Conservation (phyloP, 2,113 vertebrate genomes). For the Dunckerocampus dactyliophorus region DNA sequence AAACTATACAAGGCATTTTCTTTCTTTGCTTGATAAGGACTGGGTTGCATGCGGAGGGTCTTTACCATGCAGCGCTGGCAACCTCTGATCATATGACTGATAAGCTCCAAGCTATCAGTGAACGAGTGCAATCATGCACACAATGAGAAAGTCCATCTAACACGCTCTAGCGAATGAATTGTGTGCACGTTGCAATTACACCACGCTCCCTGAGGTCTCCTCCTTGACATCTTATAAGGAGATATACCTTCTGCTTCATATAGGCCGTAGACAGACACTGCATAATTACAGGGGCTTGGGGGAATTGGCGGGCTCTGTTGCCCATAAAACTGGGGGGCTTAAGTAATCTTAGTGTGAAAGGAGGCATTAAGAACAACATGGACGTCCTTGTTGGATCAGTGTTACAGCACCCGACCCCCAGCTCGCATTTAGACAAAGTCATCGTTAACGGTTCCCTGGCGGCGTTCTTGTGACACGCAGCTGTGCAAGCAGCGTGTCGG, state of each 20-base stretch:
- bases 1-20: too few relatives aligned
- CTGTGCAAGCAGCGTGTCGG: constrained; percentile 15
- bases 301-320: constrained; percentile 51
- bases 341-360: constrained; percentile 52
- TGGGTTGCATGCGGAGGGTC: too few relatives aligned
- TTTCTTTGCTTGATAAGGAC: too few relatives aligned
- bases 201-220: constrained; percentile 41
- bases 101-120: background rate
- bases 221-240: constrained; percentile 59
- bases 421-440: constrained; percentile 30
- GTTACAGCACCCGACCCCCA: constrained; percentile 26
- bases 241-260: constrained; percentile 57
- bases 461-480: constrained; percentile 26
- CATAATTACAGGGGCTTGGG: constrained; percentile 63
- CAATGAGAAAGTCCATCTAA: constrained; percentile 60
- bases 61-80: constrained; percentile 7
- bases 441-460: constrained; percentile 38
- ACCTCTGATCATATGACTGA: constrained; percentile 36
- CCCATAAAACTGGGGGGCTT: constrained; percentile 46
- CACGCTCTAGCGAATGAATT: constrained; percentile 54
- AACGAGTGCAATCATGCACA: constrained; percentile 57
- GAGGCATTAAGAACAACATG: constrained; percentile 43
- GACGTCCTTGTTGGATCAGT: constrained; percentile 44
- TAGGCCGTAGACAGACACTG: constrained; percentile 51
- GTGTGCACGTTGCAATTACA: constrained; percentile 54